Evolutionary conservation across 2,797 vertebrate genomes (phyloP), one percentile per base, ranked within the genome.

Genomic region (Rhyacichthys aspro): DNA sequence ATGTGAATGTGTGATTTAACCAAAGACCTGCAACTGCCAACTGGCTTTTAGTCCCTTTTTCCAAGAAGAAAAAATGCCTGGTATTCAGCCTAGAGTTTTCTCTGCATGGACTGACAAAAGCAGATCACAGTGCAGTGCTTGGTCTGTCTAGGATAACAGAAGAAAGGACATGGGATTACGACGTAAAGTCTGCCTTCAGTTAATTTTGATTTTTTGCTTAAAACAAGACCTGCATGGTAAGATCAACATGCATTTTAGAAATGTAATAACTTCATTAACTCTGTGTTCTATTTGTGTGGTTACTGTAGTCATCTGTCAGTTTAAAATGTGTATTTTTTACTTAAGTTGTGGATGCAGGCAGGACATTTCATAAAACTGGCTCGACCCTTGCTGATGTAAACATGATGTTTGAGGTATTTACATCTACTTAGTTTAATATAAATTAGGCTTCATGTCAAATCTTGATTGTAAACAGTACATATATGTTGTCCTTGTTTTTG

Each of bases 401-500:
- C 72, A 76, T 91, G 74, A 84, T 92, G 82, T 93, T 86, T 82
- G 92, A 93, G 91, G 92, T 92, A 89, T 5, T 41, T 43, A 43
- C 1, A 50, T 36, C 8, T 3, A 43, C 55, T 16, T 8, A 23
- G 3, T 36, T 16, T 8, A 23, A 3, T 36, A 10, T 16, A 63
- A 12, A 48, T 41, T 45, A 11, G 2, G 28, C 8, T n/a, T 5
- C 6, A 8, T 49, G 18, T n/a, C 8, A 23, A 37, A 37, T 11
- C 1, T 1, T 15, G 1, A 12, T 38, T 66, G 47, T 42, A 11
- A 9, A 37, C 15, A 2, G 19, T n/a, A 1, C 0, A 2, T 23
- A 16, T 41, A 11, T 55, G 11, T 41, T 23, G n/a, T n/a, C n/a
- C n/a, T n/a, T 54, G 48, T 4, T 9, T 43, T 15, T 38, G 47